These are phyloP conservation scores for Alosa alosa DNA, from an alignment of 2,113 vertebrate species.

Conservation along the genomic window DNA sequence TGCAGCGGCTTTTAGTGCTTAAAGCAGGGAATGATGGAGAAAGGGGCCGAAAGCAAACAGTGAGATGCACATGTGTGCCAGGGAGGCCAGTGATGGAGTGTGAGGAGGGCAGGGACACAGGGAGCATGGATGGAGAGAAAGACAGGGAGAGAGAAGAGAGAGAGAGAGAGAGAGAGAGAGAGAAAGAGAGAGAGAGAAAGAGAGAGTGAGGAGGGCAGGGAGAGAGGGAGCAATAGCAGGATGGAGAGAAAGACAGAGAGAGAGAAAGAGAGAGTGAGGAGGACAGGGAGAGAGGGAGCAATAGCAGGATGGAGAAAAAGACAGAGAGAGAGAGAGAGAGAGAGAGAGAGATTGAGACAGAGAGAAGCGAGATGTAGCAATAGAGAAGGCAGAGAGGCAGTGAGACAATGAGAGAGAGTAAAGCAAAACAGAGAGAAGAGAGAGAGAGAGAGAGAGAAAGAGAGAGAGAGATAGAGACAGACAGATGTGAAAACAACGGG, in stretches of 20 bases:
- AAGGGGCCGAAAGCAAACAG: neutral
- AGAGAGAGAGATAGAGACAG: neutral
- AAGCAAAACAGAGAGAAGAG: neutral
- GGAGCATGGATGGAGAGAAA: too few relatives aligned
- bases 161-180: neutral
- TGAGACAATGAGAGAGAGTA: neutral
- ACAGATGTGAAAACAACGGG: slow-evolving; percentile 33
- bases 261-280: neutral
- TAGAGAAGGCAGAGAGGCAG: neutral
- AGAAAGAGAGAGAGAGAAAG: neutral
- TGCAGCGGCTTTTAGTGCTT: neutral
- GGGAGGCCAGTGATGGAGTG: neutral
- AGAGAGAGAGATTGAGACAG: neutral
- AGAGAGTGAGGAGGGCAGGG: slow-evolving; percentile 21
- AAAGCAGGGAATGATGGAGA: neutral
- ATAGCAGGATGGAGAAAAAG: slow-evolving; percentile 22
- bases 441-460: neutral
- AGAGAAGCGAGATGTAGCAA: neutral
- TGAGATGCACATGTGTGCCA: neutral
- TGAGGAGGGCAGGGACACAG: neutral
- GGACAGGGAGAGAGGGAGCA: slow-evolving; percentile 54
- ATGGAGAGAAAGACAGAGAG: neutral
- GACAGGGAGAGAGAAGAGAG: neutral
- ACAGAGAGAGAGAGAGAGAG: neutral
- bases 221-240: slow-evolving; percentile 39